phyloP scores from a whole-genome alignment of 2,888 invertebrate genomes.

The Ischnura elegans region DNA sequence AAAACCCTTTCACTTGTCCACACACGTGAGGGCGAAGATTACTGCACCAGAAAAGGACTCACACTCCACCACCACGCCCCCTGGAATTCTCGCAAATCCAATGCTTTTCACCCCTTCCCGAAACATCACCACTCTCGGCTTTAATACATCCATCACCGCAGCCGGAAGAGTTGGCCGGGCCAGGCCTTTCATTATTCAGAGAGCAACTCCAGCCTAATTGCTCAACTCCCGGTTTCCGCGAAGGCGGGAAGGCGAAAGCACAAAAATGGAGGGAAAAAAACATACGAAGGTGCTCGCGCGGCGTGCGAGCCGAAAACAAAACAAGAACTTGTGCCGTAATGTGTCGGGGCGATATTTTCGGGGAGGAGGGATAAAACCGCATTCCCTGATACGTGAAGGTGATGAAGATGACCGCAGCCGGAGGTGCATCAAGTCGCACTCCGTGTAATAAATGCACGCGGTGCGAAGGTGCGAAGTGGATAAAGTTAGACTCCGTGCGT shows the following conservation, averaged over 20 bases:
- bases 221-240: conserved; percentile 49
- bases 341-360: not conserved
- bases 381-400: not conserved
- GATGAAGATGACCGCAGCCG: not conserved
- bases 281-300: not conserved
- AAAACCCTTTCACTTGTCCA: not conserved
- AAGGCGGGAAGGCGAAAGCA: not conserved
- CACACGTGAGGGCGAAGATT: not conserved
- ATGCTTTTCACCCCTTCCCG: too few relatives aligned
- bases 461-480: not conserved
- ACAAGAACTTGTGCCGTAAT: not conserved
- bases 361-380: not conserved
- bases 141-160: not conserved
- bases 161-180: not conserved
- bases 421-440: not conserved
- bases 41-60: not conserved
- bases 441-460: not conserved
- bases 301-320: not conserved
- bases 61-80: not conserved
- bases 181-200: conserved; percentile 57
- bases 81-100: too few relatives aligned
- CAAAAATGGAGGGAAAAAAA: not conserved
- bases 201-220: conserved; percentile 52
- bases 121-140: not conserved
- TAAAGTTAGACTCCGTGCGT: not conserved